Evolutionary conservation across 2,113 vertebrate genomes (phyloP).

Genomic region (Cyprinodon tularosa): DNA sequence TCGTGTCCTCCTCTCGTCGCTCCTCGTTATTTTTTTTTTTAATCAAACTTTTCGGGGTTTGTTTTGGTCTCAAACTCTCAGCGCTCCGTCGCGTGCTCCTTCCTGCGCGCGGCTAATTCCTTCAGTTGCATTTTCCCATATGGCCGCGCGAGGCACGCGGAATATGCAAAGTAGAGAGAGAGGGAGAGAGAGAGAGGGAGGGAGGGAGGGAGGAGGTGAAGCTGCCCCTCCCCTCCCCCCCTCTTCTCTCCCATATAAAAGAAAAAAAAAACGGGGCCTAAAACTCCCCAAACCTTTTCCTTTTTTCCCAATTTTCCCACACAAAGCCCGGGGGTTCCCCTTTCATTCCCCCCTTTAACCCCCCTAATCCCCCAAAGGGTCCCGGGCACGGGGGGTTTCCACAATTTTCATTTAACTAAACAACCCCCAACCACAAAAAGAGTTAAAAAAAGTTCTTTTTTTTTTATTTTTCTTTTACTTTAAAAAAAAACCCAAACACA

Average conservation of each 20-base stretch:
- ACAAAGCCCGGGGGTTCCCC: too few species aligned
- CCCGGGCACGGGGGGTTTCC: too few species aligned
- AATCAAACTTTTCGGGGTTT: slow-evolving; percentile 79
- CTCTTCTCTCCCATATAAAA: slow-evolving; percentile 7
- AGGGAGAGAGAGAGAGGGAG: slow-evolving; percentile 70
- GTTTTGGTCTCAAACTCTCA: slow-evolving; percentile 81
- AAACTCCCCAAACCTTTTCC: too few species aligned
- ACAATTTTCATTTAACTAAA: too few species aligned
- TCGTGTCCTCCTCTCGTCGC: slow-evolving; percentile 24
- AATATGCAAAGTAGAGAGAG: slow-evolving; percentile 94
- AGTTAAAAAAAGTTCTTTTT: too few species aligned
- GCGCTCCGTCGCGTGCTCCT: slow-evolving; percentile 79
- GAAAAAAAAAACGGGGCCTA: background rate
- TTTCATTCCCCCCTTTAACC: too few species aligned
- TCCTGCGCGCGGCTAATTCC: slow-evolving; percentile 91
- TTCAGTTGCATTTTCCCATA: slow-evolving; percentile 97
- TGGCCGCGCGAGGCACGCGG: slow-evolving; percentile 91
- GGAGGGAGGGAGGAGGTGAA: background rate
- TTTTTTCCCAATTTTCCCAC: too few species aligned
- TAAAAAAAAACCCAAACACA: too few species aligned
- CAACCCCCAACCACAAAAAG: too few species aligned
- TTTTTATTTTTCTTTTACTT: too few species aligned
- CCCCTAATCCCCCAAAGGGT: too few species aligned
- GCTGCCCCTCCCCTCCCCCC: slow-evolving; percentile 63
- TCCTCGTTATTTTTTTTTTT: slow-evolving; percentile 65